Evolutionary conservation across 2,113 vertebrate species (phyloP).

Genomic region (Acanthisitta chloris): DNA sequence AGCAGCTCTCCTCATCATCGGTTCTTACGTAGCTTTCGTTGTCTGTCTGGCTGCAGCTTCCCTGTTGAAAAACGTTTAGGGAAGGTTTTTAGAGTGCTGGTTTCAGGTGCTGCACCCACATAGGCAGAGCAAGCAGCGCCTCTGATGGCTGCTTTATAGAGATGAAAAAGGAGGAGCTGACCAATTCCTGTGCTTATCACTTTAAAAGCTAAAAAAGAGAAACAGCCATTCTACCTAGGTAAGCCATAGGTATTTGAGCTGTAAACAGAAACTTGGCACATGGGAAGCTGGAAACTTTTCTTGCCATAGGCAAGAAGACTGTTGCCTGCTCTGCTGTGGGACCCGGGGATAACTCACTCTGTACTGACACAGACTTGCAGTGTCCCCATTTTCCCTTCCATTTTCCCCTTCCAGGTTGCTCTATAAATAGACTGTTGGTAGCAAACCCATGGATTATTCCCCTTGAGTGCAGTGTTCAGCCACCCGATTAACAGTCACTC

Average conservation of each 20-base stretch:
- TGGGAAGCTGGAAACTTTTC: background rate
- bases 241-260: background rate
- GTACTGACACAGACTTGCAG: background rate
- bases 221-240: background rate
- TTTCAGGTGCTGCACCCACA: background rate
- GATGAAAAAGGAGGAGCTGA: background rate
- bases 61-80: conserved; percentile 68
- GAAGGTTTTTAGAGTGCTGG: background rate
- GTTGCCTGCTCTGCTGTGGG: background rate
- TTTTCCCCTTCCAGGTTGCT: background rate
- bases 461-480: background rate
- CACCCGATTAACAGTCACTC: background rate
- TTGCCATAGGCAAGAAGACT: background rate
- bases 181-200: background rate
- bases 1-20: conserved; percentile 69
- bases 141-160: background rate
- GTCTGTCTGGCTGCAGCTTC: conserved; percentile 78
- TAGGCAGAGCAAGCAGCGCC: background rate
- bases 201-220: background rate
- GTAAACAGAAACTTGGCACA: background rate
- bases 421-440: background rate
- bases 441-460: background rate
- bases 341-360: background rate
- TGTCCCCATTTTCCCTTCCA: background rate
- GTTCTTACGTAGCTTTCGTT: conserved; percentile 72